Evolutionary conservation across 2,888 invertebrate species (phyloP).

Genomic region (Biston betularia): DNA sequence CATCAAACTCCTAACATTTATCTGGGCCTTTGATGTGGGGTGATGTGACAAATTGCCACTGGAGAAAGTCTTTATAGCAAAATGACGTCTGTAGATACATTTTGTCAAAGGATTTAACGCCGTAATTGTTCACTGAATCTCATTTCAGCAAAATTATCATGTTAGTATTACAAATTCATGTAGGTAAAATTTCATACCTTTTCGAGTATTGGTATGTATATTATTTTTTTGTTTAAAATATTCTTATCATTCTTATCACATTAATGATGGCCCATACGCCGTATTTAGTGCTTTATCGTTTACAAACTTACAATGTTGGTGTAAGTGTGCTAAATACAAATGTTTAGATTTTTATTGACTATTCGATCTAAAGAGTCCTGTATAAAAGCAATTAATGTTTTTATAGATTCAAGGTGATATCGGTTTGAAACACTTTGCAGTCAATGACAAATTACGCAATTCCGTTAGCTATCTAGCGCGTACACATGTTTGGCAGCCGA

Average conservation of each 20-base stretch:
- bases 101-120: constrained; percentile 37
- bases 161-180: background rate
- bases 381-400: constrained; percentile 18
- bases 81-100: constrained; percentile 25
- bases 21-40: constrained; percentile 70
- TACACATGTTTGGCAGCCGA: constrained; percentile 62
- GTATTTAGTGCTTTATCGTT: no score
- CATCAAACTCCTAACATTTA: constrained; percentile 49
- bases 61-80: constrained; percentile 36
- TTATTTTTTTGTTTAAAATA: no score
- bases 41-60: constrained; percentile 70
- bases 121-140: constrained; percentile 42
- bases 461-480: constrained; percentile 54
- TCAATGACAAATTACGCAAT: constrained; percentile 67
- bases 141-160: constrained; percentile 12
- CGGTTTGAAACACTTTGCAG: constrained; percentile 53
- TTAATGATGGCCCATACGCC: no score
- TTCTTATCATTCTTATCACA: no score
- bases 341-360: no score
- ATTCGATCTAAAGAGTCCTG: background rate
- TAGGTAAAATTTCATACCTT: background rate
- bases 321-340: no score
- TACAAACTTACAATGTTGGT: no score
- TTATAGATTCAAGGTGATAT: constrained; percentile 52
- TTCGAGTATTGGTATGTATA: background rate